Percentiles rank a stretch among this genome's conserved stretches.
Conservation (phyloP, 2,888 invertebrate species). For the Himalopsyche japonica region DNA sequence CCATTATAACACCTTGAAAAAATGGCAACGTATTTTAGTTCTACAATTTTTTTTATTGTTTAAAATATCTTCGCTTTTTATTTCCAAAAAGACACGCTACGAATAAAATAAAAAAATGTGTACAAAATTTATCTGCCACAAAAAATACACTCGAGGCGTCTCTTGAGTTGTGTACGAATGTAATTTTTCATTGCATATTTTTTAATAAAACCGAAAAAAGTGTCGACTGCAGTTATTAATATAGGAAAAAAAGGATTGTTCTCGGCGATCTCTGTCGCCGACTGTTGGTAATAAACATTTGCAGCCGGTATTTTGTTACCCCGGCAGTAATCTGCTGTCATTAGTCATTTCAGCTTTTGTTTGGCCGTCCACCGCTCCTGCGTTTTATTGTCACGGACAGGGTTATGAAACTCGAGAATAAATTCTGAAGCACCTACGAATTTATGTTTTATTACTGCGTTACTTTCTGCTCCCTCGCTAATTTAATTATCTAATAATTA, state of each 20-base stretch:
- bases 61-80: no score
- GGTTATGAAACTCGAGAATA: conserved; percentile 19
- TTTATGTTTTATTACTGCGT: conserved; percentile 10
- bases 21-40: no score
- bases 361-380: conserved; percentile 10
- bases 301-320: conserved; percentile 2
- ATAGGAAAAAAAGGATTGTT: conserved; percentile 2
- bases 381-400: conserved; percentile 29
- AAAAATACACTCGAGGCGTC: neutral
- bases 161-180: neutral
- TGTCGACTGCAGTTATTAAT: neutral
- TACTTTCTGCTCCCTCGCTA: conserved; percentile 3
- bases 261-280: conserved; percentile 16
- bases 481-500: conserved; percentile 20
- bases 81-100: no score
- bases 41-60: no score
- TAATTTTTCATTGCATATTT: neutral
- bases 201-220: conserved; percentile 8
- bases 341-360: conserved; percentile 31
- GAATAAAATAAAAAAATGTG: no score
- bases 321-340: conserved; percentile 20
- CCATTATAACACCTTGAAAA: no score
- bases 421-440: conserved; percentile 5
- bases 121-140: no score
- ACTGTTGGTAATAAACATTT: conserved; percentile 27